Evolutionary conservation across 2,888 invertebrate genomes (phyloP).

Genomic region (Hydriomena furcata): DNA sequence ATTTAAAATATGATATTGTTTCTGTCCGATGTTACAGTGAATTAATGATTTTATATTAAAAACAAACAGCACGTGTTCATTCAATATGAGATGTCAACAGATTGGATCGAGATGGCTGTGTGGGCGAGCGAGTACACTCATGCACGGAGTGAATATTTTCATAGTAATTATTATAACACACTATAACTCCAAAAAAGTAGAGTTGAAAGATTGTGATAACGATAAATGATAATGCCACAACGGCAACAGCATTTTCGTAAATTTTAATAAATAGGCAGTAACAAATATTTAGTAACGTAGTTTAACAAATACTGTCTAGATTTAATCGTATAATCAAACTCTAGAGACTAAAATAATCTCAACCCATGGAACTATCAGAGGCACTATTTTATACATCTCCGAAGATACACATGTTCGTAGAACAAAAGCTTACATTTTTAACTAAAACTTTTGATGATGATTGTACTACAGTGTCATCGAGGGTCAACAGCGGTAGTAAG

Average conservation of each 20-base stretch:
- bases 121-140: slow-evolving; percentile 60
- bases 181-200: no score
- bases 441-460: slow-evolving; percentile 15
- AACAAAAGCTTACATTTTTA: background rate
- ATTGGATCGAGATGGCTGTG: slow-evolving; percentile 48
- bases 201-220: no score
- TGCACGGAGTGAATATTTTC: slow-evolving; percentile 17
- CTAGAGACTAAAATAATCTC: no score
- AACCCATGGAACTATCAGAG: no score
- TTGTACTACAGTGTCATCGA: slow-evolving; percentile 46
- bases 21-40: slow-evolving; percentile 33
- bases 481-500: slow-evolving; percentile 67
- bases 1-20: slow-evolving; percentile 29
- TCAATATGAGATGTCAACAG: slow-evolving; percentile 71
- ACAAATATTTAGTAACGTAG: no score
- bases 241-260: no score
- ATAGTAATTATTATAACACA: background rate
- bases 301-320: no score
- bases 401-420: no score
- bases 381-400: no score
- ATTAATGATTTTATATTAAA: slow-evolving; percentile 54
- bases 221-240: no score
- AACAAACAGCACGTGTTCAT: slow-evolving; percentile 67
- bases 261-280: no score
- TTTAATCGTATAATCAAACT: no score